Conservation (phyloP, 2,888 invertebrate genomes). For the Synanthedon myopaeformis region DNA sequence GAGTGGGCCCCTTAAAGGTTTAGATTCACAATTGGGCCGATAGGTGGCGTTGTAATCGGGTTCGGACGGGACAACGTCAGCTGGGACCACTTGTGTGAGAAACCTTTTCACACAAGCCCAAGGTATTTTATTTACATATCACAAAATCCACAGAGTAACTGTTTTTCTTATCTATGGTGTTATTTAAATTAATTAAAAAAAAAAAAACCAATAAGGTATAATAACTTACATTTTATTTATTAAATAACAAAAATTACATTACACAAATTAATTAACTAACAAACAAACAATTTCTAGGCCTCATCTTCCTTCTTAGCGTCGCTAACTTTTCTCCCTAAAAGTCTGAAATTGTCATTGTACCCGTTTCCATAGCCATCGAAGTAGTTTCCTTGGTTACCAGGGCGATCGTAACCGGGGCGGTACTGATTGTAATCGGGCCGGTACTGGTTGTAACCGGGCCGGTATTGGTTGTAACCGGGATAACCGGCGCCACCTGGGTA, state of each 20-base stretch:
- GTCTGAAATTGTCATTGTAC: constrained; percentile 38
- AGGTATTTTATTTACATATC: no score
- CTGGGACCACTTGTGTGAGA: no score
- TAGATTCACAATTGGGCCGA: no score
- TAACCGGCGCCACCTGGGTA: constrained; percentile 19
- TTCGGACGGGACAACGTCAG: no score
- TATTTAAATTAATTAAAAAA: no score
- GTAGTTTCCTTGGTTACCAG: constrained; percentile 33
- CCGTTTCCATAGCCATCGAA: constrained; percentile 39
- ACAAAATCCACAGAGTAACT: no score
- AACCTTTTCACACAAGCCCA: no score
- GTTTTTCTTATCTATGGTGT: no score
- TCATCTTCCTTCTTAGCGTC: constrained; percentile 31
- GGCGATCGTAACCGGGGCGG: constrained; percentile 17
- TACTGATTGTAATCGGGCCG: constrained; percentile 18
- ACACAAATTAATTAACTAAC: neutral
- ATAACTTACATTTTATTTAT: neutral
- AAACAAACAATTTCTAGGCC: constrained; percentile 6
- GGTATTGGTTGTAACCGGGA: constrained; percentile 19
- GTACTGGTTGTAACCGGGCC: constrained; percentile 14
- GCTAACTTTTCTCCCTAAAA: constrained; percentile 36
- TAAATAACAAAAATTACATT: constrained; percentile 7
- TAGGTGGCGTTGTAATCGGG: no score
- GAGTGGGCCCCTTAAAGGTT: no score
- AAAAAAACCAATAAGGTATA: neutral